phyloP scores from a whole-genome alignment of 2,113 vertebrate species.

The Sturnira hondurensis region DNA sequence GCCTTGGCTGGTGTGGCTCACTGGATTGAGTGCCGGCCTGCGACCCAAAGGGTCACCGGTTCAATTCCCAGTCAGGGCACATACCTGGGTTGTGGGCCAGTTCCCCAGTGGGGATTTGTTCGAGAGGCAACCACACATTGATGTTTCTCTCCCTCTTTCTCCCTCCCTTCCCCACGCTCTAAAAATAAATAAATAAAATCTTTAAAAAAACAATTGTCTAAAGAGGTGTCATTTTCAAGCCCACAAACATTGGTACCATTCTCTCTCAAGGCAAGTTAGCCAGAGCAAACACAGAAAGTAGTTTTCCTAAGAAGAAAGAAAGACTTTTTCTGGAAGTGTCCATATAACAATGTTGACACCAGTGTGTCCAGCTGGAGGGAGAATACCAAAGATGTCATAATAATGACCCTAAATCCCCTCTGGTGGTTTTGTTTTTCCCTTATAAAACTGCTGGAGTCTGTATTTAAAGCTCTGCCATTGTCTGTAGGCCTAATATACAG shows the following conservation, averaged over 20 bases:
- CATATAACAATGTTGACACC: slow-evolving; percentile 8
- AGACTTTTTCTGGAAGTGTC: neutral
- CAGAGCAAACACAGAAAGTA: neutral
- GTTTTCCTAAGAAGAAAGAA: neutral
- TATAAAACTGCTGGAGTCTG: neutral
- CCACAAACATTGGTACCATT: neutral
- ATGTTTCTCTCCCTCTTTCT: too few species aligned
- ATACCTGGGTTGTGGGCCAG: too few species aligned
- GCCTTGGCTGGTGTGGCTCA: too few species aligned
- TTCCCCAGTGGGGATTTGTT: too few species aligned
- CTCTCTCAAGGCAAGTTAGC: neutral
- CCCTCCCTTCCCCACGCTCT: too few species aligned
- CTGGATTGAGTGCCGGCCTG: too few species aligned
- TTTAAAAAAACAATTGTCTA: neutral
- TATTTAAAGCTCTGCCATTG: neutral
- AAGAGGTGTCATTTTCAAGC: neutral
- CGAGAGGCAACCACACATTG: too few species aligned
- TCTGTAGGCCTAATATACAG: neutral
- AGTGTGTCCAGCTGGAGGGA: slow-evolving; percentile 50
- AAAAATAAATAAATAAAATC: too few species aligned
- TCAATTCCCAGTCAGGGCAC: too few species aligned
- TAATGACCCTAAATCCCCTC: slow-evolving; percentile 17
- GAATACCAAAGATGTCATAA: slow-evolving; percentile 24
- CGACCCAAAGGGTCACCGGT: too few species aligned
- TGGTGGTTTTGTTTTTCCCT: neutral